Conservation (phyloP, 2,113 vertebrate genomes). For the Equus quagga region DNA sequence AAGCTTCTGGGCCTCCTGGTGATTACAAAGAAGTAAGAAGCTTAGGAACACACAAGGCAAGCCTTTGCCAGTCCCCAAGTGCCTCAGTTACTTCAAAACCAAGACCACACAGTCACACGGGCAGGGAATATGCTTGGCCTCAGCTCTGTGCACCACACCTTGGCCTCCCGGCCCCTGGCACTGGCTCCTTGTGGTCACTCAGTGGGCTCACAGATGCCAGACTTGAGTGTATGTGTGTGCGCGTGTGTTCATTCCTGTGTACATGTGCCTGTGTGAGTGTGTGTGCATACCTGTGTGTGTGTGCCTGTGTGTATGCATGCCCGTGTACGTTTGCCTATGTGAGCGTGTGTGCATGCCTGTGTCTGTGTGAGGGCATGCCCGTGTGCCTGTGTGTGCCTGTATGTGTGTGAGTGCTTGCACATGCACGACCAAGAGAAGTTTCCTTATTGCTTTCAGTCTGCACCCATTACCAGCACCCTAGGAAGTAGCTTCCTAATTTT, state of each 20-base stretch:
- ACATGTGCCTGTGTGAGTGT: rapidly evolving
- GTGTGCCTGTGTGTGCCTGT: rapidly evolving
- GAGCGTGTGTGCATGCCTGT: rapidly evolving
- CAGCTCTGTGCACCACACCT: not conserved
- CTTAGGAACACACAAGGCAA: not conserved
- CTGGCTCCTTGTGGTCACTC: not conserved
- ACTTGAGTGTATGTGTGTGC: not conserved
- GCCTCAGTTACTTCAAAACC: not conserved
- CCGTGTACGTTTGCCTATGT: too few species aligned
- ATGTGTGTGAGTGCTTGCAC: rapidly evolving
- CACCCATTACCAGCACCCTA: not conserved
- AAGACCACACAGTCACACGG: not conserved
- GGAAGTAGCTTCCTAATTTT: not conserved
- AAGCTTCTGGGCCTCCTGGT: not conserved
- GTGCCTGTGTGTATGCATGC: too few species aligned
- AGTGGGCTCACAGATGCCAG: not conserved
- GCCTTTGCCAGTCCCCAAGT: not conserved
- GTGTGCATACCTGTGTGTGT: rapidly evolving
- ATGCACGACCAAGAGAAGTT: not conserved
- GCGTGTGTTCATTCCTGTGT: too few species aligned
- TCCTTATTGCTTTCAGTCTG: not conserved
- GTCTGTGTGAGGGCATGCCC: too few species aligned
- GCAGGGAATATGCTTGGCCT: not conserved
- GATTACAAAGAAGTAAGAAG: not conserved
- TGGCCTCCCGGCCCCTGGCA: not conserved